Evolutionary conservation across 2,797 vertebrate species (phyloP).

Genomic region (Macroramphosus scolopax): DNA sequence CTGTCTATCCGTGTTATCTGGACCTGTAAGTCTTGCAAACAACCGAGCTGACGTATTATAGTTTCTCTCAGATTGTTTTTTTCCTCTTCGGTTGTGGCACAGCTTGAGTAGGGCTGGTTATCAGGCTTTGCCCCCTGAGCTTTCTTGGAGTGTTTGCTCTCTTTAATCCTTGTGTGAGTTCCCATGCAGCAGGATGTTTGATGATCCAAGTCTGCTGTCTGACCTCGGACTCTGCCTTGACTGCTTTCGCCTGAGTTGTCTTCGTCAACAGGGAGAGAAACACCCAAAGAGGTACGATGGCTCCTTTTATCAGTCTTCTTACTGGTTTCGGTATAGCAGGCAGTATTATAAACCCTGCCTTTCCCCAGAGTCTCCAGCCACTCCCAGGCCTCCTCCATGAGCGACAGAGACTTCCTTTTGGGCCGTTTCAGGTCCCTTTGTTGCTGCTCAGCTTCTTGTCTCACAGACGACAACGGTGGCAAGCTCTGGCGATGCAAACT

Average conservation of each 20-base stretch:
- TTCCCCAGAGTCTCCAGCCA: constrained; percentile 80
- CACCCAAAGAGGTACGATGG: constrained; percentile 38
- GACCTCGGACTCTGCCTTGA: constrained; percentile 48
- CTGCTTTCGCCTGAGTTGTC: constrained; percentile 17
- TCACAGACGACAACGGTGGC: constrained; percentile 61
- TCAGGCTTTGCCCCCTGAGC: constrained; percentile 1
- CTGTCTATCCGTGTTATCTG: constrained; percentile 51
- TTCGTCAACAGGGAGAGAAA: constrained; percentile 39
- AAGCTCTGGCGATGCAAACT: constrained; percentile 74
- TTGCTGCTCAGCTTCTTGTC: constrained; percentile 43
- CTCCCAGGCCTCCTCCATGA: constrained; percentile 81
- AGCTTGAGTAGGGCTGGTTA: constrained; percentile 1
- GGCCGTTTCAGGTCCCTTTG: constrained; percentile 65
- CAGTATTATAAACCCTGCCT: constrained; percentile 65
- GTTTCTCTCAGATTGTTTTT: constrained; percentile 55
- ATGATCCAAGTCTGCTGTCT: constrained; percentile 57
- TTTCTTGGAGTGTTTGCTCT: constrained; percentile 42
- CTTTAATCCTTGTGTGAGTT: constrained; percentile 42
- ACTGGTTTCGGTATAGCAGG: constrained; percentile 54
- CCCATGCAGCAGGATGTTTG: constrained; percentile 70
- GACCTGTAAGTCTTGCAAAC: constrained; percentile 64
- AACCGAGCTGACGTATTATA: constrained; percentile 58
- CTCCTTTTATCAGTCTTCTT: constrained; percentile 57
- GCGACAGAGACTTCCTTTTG: constrained; percentile 78
- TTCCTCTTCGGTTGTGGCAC: constrained; percentile 31